Conservation (phyloP, 35 echinoderm and acorn worm genomes). For the Amphiura filiformis region DNA sequence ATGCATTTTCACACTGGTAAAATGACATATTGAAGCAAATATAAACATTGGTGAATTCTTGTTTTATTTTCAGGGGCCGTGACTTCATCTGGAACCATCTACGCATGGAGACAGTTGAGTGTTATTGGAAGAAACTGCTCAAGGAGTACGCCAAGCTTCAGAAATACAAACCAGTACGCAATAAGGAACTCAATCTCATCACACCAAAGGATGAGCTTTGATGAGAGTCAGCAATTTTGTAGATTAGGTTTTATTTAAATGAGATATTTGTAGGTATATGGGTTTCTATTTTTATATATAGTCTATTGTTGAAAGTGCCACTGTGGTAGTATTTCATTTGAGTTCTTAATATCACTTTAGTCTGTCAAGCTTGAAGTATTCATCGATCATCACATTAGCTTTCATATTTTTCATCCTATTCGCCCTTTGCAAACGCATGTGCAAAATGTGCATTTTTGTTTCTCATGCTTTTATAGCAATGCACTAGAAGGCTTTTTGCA, state of each 20-base stretch:
- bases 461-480: no score
- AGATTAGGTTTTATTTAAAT: not conserved
- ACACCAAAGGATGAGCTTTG: conserved; percentile 60
- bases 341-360: no score
- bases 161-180: conserved; percentile 66
- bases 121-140: conserved; percentile 92
- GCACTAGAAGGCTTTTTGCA: no score
- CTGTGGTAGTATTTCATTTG: no score
- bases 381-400: no score
- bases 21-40: not conserved
- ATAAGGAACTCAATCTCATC: conserved; percentile 59
- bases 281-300: not conserved
- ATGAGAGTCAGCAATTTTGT: no score
- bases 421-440: no score
- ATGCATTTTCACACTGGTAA: no score
- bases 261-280: not conserved
- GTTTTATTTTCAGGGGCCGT: conserved; percentile 52
- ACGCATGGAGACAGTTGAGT: conserved; percentile 75
- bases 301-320: no score
- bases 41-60: not conserved
- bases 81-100: conserved; percentile 97
- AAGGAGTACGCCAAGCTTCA: conserved; percentile 84
- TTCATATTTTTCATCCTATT: no score
- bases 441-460: no score
- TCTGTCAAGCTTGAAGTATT: no score